Base-by-base conservation (phyloP, 2,113 vertebrate species). In the Limanda limanda region DNA sequence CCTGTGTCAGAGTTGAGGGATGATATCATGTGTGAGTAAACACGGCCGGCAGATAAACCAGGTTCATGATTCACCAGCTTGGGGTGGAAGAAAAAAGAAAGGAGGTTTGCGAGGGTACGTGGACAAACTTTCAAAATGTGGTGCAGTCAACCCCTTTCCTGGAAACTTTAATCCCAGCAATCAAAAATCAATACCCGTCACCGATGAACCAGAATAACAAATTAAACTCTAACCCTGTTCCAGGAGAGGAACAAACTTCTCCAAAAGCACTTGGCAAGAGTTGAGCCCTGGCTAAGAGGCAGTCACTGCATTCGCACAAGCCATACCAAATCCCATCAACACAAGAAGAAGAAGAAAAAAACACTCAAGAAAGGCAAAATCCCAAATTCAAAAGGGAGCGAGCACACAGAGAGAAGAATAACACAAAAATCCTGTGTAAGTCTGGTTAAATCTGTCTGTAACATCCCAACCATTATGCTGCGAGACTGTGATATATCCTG, bases 311-410 rank as follows among this genome's bases (percentile, higher is more conserved):
- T 87, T 90, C 74, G 24, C 75, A 74, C 60, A 67, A 83, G 69
- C 79, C 81, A 60, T 79, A 81, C 65, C 82, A 88, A 91, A 88
- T 89, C 85, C 87, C 81, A 86, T 87, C 80, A 83, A 78, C 81
- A 70, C 77, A 79, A 74, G 48, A 68, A 76, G 21, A 61, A 20
- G n/a, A 23, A 5, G 14, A 65, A 70, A 69, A 63, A 76, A 85
- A 64, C 25, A 73, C 61, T 68, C 71, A 82, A 76, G 79, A 83
- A 84, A 80, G 74, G 67, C 75, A 80, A 88, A 89, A 81, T 87
- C 84, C 78, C 62, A 83, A 88, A 86, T 79, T 81, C 73, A 87
- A 91, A 81, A 77, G 74, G 64, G 64, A 84, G 86, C 55, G 69
- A 54, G 35, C 47, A 71, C 61, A 72, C 40, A 68, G 76, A 60